A percentile compares a stretch with the other conserved stretches of the same genome.
phyloP scores from a whole-genome alignment of 1,140 invertebrate species.

The Procambarus virginalis region DNA sequence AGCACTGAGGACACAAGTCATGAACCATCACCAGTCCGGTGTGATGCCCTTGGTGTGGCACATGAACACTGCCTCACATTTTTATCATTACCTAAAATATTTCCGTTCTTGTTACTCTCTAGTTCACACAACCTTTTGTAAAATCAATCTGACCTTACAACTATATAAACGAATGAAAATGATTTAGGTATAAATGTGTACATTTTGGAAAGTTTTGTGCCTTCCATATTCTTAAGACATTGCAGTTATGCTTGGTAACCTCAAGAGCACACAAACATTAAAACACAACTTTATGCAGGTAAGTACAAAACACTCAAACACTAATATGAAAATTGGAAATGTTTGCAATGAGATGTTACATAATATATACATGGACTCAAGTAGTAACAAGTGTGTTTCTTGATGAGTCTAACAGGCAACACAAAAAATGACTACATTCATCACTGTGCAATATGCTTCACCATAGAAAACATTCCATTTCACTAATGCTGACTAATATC shows the following conservation, averaged over 20 bases:
- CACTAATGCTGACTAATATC: neutral
- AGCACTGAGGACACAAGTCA: no score
- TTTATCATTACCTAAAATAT: no score
- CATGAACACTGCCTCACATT: no score
- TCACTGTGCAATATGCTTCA: neutral
- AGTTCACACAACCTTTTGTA: neutral
- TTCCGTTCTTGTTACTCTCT: no score
- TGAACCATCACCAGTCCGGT: no score
- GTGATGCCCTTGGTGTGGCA: no score
- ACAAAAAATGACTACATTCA: neutral
- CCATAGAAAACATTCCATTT: neutral
- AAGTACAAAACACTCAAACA: conserved; percentile 1
- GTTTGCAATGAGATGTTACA: neutral
- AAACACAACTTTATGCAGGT: neutral
- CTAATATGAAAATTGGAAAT: neutral
- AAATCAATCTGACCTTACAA: neutral
- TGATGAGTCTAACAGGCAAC: neutral
- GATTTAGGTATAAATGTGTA: neutral
- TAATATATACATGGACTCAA: neutral
- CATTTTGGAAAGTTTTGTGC: neutral
- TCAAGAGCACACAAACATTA: neutral
- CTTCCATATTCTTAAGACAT: neutral
- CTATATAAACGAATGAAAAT: neutral
- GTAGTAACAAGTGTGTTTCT: conserved; percentile 5
- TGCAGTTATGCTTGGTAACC: neutral